Base-by-base conservation (phyloP, 2,113 vertebrate genomes). In the Donacobius atricapilla region DNA sequence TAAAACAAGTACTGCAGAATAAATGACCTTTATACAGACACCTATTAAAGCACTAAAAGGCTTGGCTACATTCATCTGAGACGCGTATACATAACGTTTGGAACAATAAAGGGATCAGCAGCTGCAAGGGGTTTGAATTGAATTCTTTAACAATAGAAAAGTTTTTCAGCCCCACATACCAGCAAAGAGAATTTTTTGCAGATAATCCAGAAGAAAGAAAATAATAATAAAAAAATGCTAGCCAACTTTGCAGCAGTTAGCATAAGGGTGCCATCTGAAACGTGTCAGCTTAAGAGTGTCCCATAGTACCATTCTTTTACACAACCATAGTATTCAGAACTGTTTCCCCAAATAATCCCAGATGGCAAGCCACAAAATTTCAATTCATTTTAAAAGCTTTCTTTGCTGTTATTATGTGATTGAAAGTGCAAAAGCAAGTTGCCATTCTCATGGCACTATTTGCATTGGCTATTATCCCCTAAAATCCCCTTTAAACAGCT, bases 401-500 rank as follows among this genome's bases (percentile, higher is more conserved):
- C 97, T 98, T 98, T 95, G 97, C 98, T 97, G 97, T 98, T 98
- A 97, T 97, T 98, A 97, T 98, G 98, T 97, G 97, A 97, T 96
- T 96, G 97, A 98, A 97, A 98, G 97, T 97, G 97, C 94, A 98
- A 98, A 97, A 97, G 97, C 97, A 98, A 97, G 97, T 97, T 97
- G 97, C 98, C 97, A 98, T 98, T 98, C 98, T 98, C 98, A 98
- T 97, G 97, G 97, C 98, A 98, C 96, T 98, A 98, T 98, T 98
- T 98, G 98, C 98, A 98, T 98, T 98, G 96, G 93, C 98, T 98
- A 98, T 98, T 98, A 98, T 98, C 91, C 97, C 86, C 96, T 97
- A 97, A 98, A 98, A 98, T 98, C 98, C 98, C 98, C 97, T 98
- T 98, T 98, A 98, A 98, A 98, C 98, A 98, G 98, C 98, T 98